These are phyloP conservation scores for Blastomussa wellsi DNA, from an alignment of 92 coral and sea anemone species.

Conservation along the genomic window DNA sequence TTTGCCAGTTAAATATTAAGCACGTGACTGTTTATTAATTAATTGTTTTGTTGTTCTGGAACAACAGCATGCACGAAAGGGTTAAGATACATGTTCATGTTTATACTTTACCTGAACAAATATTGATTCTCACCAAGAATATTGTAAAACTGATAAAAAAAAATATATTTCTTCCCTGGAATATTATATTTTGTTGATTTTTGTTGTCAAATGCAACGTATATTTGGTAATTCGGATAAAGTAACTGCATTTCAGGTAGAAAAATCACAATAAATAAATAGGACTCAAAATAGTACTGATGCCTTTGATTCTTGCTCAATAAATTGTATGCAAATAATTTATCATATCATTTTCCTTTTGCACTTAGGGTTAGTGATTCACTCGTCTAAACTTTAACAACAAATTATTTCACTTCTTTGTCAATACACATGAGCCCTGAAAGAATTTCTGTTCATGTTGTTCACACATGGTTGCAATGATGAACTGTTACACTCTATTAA, in stretches of 20 bases:
- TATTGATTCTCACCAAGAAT: too few relatives aligned
- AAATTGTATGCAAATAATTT: background rate
- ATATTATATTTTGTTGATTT: too few relatives aligned
- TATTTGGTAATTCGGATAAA: constrained; percentile 16
- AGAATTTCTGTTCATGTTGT: constrained; percentile 11
- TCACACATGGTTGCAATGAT: constrained; percentile 28
- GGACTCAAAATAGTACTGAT: too few relatives aligned
- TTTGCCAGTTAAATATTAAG: background rate
- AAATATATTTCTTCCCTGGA: too few relatives aligned
- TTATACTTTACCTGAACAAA: too few relatives aligned
- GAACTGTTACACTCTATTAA: background rate
- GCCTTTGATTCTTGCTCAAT: background rate
- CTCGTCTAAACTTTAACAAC: constrained; percentile 30
- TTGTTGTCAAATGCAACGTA: constrained; percentile 11
- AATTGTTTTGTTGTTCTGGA: too few relatives aligned
- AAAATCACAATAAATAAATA: background rate
- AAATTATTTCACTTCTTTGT: constrained; percentile 16
- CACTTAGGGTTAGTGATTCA: background rate
- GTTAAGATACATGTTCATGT: too few relatives aligned
- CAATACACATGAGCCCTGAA: constrained; percentile 27
- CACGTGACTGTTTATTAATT: too few relatives aligned
- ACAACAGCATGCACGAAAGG: too few relatives aligned
- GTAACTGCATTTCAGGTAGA: constrained; percentile 28
- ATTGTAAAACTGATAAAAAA: too few relatives aligned
- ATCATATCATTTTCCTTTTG: background rate